Base-by-base conservation (phyloP, 2,113 vertebrate species). In the Eclectus roratus region DNA sequence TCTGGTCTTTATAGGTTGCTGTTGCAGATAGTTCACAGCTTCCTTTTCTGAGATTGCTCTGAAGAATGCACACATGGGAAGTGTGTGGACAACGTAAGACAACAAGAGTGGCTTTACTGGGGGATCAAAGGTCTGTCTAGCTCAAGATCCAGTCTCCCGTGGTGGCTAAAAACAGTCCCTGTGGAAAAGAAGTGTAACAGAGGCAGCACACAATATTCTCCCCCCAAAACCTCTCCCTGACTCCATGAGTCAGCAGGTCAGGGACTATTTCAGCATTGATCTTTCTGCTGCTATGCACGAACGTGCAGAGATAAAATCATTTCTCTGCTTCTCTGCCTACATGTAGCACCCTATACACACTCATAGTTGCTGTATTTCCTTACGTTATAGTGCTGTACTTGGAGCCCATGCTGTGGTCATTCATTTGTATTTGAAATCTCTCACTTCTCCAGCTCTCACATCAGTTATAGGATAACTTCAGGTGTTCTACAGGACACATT, bases 171-270 rank as follows among this genome's bases (percentile, higher is more conserved):
- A 56, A 53, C 29, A 53, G 43, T 50, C 31, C 7, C 19, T 68
- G 35, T 35, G 28, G n/a, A 60, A 52, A 49, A 72, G 29, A 29
- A 17, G 12, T 7, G 20, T 29, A 9, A 31, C 0, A 7, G 56
- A 69, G 49, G 16, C 53, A 95, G 44, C 29, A 55, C 17, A 15
- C 7, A 17, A 23, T 27, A 47, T 52, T 21, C 14, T 56, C 18
- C 65, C 18, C 49, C 44, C 27, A 76, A 10, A 94, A 76, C 58
- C 35, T 46, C 68, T 52, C 39, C 43, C 20, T 46, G 33, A 29
- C 13, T 43, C 49, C 37, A 5, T 0, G 0, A 39, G 17, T 50
- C 64, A 72, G 64, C 41, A 49, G 0, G 0, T 64, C 43, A 70
- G 65, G 18, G 55, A 3, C 46, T 68, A 21, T 49, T 81, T 35